Conservation (phyloP, 2,888 invertebrate species). For the Nemoura dubitans region DNA sequence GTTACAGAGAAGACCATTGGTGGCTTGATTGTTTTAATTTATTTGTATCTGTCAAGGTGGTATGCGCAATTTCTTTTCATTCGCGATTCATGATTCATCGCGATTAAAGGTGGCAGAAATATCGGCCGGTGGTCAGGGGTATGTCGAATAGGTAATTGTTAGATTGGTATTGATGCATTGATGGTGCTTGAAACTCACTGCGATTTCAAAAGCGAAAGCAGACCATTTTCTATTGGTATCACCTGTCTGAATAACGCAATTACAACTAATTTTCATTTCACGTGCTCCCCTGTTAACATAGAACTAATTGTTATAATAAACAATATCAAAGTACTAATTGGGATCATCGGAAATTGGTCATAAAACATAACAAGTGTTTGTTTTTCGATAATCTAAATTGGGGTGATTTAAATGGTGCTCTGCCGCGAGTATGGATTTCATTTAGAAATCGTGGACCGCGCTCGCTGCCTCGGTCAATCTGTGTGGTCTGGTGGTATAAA, state of each 20-base stretch:
- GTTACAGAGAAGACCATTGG: not conserved
- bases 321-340: not conserved
- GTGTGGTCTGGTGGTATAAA: conserved; percentile 8
- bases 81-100: not conserved
- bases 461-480: not conserved
- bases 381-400: not conserved
- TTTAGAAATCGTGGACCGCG: not conserved
- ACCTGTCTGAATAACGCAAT: not conserved
- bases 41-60: not conserved
- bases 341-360: not conserved
- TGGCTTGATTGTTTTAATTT: not conserved
- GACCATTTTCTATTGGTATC: not conserved
- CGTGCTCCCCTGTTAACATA: not conserved
- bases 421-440: not conserved
- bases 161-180: not conserved
- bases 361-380: not conserved
- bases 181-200: not conserved
- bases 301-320: conserved; percentile 17
- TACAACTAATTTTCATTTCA: not conserved
- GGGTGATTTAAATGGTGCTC: not conserved
- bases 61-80: not conserved
- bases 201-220: not conserved
- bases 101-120: not conserved
- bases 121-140: not conserved
- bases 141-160: not conserved